A percentile compares a stretch with the other conserved stretches of the same genome.
phyloP scores from a whole-genome alignment of 1,140 invertebrate species.

The Eciton burchellii region DNA sequence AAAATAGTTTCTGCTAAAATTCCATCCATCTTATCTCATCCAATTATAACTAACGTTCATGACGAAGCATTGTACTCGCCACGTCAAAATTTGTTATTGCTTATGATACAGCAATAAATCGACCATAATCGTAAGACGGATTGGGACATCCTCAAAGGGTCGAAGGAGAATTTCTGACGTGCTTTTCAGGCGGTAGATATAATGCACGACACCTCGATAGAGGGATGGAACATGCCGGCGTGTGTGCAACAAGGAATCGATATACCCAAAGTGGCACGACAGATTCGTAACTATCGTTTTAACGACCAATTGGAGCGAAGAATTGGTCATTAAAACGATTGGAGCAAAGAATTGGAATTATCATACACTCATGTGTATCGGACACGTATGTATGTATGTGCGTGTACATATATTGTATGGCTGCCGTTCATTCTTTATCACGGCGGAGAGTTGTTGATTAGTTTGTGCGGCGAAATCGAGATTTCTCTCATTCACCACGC shows the following conservation, averaged over 20 bases:
- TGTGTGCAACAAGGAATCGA: slow-evolving; percentile 55
- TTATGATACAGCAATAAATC: not conserved
- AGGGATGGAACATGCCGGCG: slow-evolving; percentile 51
- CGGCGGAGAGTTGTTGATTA: slow-evolving; percentile 54
- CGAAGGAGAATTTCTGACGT: not conserved
- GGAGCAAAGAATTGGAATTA: slow-evolving; percentile 71
- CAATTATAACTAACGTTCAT: not conserved
- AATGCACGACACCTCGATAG: slow-evolving; percentile 35
- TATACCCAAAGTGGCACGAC: slow-evolving; percentile 65
- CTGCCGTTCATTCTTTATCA: slow-evolving; percentile 33
- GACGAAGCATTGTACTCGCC: not conserved
- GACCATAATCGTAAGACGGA: not conserved
- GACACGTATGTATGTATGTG: too few species aligned
- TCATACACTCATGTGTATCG: slow-evolving; percentile 62
- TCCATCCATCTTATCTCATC: too few species aligned
- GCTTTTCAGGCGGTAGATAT: not conserved
- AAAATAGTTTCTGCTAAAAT: too few species aligned
- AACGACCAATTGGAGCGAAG: slow-evolving; percentile 70
- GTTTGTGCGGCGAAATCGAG: slow-evolving; percentile 70
- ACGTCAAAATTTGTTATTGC: not conserved
- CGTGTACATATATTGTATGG: slow-evolving; percentile 40
- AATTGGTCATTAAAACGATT: too few species aligned
- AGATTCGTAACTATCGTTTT: slow-evolving; percentile 61
- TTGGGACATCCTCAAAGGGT: not conserved
- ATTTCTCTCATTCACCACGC: slow-evolving; percentile 70